A percentile compares a stretch with the other conserved stretches of the same genome.
phyloP scores from a whole-genome alignment of 2,888 invertebrate species.

The Latrodectus hesperus region DNA sequence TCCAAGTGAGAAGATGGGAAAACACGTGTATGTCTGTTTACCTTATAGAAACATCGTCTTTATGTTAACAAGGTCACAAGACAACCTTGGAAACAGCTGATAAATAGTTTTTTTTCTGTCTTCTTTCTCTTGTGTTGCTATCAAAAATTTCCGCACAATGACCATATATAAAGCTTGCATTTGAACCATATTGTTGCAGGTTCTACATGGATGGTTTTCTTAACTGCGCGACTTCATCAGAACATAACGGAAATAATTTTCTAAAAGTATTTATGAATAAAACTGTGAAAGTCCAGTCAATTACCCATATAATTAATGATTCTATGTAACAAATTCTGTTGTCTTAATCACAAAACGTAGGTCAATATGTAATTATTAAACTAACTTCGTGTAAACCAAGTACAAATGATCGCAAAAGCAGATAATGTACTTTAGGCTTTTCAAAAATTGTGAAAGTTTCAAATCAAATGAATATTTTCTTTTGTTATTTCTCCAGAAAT shows the following conservation, averaged over 20 bases:
- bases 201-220: constrained; percentile 34
- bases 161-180: not conserved
- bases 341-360: no score
- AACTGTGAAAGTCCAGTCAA: not conserved
- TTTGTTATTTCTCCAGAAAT: no score
- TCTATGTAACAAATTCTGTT: no score
- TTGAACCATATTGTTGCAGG: constrained; percentile 19
- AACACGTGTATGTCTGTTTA: not conserved
- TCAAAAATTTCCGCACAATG: constrained; percentile 26
- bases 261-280: not conserved
- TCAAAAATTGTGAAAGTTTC: no score
- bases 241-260: not conserved
- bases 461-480: no score
- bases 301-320: no score
- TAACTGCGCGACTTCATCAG: not conserved
- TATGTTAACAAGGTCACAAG: constrained; percentile 32
- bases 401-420: no score
- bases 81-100: constrained; percentile 40
- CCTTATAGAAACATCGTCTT: constrained; percentile 5
- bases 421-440: no score
- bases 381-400: no score
- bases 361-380: no score
- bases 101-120: constrained; percentile 19
- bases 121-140: constrained; percentile 18
- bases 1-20: not conserved